Percentiles rank a stretch among this genome's conserved stretches.
These are phyloP conservation scores for Phrixothrix hirtus DNA, from an alignment of 2,888 invertebrate species.

Conservation along the genomic window DNA sequence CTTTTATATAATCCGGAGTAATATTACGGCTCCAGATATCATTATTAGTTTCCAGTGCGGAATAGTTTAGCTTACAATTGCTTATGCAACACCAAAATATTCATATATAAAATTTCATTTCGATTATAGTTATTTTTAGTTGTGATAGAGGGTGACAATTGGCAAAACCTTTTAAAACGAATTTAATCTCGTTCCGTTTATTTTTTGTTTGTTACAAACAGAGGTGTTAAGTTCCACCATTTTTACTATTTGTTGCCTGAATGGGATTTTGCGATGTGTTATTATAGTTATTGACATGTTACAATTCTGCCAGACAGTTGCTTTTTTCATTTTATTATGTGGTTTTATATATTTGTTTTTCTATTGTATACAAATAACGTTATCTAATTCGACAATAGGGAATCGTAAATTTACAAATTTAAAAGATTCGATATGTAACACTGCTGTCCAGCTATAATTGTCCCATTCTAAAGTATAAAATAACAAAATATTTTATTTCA, in stretches of 20 bases:
- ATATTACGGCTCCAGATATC: constrained; percentile 48
- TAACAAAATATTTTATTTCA: background rate
- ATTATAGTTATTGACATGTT: constrained; percentile 5
- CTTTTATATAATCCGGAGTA: constrained; percentile 50
- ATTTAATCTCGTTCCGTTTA: constrained; percentile 40
- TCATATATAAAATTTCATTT: too few relatives aligned
- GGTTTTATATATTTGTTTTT: background rate
- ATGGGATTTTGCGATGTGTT: constrained; percentile 1
- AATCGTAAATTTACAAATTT: too few relatives aligned
- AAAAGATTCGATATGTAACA: too few relatives aligned
- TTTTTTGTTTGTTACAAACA: constrained; percentile 48
- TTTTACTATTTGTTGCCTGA: constrained; percentile 8
- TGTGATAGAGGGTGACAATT: constrained; percentile 34
- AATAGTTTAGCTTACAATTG: constrained; percentile 8
- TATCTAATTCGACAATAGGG: too few relatives aligned
- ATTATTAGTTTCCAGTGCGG: constrained; percentile 47
- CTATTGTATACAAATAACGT: too few relatives aligned
- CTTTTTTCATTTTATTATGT: background rate
- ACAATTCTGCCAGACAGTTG: background rate
- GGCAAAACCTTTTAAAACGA: constrained; percentile 36
- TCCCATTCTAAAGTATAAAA: too few relatives aligned
- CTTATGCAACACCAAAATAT: too few relatives aligned
- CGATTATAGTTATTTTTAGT: constrained; percentile 23
- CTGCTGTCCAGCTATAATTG: too few relatives aligned
- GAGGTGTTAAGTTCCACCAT: constrained; percentile 46